These are phyloP conservation scores for Scaptodrosophila latifasciaeformis DNA, from an alignment of 2,888 invertebrate species.

Conservation along the genomic window DNA sequence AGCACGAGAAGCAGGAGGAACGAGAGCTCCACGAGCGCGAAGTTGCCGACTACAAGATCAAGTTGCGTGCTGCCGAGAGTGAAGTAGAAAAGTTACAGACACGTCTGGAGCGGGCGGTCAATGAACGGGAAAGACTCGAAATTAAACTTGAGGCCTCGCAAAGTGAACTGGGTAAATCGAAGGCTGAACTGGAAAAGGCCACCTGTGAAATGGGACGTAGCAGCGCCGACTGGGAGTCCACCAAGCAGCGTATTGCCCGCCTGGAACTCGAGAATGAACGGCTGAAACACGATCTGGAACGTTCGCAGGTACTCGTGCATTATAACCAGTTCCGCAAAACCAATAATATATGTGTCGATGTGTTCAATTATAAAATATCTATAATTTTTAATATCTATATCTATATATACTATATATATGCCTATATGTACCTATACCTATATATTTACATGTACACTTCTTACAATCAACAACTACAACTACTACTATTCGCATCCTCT, in stretches of 20 bases:
- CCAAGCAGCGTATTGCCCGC: constrained; percentile 84
- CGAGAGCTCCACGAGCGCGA: constrained; percentile 94
- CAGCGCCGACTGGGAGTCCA: constrained; percentile 82
- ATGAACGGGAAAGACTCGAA: constrained; percentile 93
- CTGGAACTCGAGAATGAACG: constrained; percentile 93
- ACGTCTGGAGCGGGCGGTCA: constrained; percentile 90
- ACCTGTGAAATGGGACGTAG: constrained; percentile 91
- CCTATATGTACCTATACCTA: constrained; percentile 41
- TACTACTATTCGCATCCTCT: constrained; percentile 48
- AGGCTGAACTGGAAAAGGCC: constrained; percentile 94
- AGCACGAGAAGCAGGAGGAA: constrained; percentile 97
- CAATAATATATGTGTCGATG: neutral
- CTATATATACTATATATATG: constrained; percentile 18
- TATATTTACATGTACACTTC: constrained; percentile 64
- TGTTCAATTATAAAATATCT: constrained; percentile 4
- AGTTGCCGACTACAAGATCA: constrained; percentile 96
- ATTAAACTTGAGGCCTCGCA: constrained; percentile 94
- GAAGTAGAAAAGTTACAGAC: constrained; percentile 93
- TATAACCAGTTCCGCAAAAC: constrained; percentile 69
- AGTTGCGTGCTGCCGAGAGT: constrained; percentile 91
- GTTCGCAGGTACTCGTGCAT: constrained; percentile 80
- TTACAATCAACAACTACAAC: constrained; percentile 31
- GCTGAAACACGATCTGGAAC: constrained; percentile 88
- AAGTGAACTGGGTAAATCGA: constrained; percentile 94
- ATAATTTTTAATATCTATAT: constrained; percentile 3